These are phyloP conservation scores for Crematogaster levior DNA, from an alignment of 2,888 invertebrate species.

Conservation along the genomic window DNA sequence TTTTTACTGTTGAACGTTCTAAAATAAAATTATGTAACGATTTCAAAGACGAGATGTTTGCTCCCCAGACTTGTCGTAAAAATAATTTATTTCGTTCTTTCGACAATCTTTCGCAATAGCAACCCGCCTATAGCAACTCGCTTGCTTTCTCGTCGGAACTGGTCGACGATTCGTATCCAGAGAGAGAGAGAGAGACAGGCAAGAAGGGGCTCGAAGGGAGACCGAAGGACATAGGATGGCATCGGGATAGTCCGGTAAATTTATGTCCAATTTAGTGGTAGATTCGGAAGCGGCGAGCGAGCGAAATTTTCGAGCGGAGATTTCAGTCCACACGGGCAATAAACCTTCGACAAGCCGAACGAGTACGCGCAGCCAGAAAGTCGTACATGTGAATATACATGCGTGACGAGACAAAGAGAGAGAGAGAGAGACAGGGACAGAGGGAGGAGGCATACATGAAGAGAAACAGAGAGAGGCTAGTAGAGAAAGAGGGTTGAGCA, in stretches of 20 bases:
- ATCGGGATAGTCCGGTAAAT: conserved; percentile 70
- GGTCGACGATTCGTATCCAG: not conserved
- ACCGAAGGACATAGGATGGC: conserved; percentile 29
- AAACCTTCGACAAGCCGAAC: conserved; percentile 73
- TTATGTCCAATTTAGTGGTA: conserved; percentile 80
- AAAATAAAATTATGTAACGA: not conserved
- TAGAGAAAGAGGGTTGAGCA: conserved; percentile 4
- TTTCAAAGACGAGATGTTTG: not conserved
- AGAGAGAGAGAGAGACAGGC: not conserved
- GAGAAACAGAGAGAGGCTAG: not conserved
- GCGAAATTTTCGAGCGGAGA: conserved; percentile 79
- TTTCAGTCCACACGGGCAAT: conserved; percentile 76
- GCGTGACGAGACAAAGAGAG: not conserved
- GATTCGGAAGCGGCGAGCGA: conserved; percentile 73
- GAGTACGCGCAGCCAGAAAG: conserved; percentile 56
- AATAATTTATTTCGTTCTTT: not conserved
- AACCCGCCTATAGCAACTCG: not conserved
- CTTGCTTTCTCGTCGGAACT: not conserved
- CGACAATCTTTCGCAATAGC: not conserved
- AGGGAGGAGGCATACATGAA: not conserved
- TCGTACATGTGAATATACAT: conserved; percentile 38
- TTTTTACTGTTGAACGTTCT: not conserved
- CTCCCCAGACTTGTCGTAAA: not conserved
- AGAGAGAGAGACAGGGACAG: not conserved
- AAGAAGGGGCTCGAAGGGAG: not conserved